These are phyloP conservation scores for Brachirus orientalis DNA, from an alignment of 2,113 vertebrate genomes.

Conservation along the genomic window DNA sequence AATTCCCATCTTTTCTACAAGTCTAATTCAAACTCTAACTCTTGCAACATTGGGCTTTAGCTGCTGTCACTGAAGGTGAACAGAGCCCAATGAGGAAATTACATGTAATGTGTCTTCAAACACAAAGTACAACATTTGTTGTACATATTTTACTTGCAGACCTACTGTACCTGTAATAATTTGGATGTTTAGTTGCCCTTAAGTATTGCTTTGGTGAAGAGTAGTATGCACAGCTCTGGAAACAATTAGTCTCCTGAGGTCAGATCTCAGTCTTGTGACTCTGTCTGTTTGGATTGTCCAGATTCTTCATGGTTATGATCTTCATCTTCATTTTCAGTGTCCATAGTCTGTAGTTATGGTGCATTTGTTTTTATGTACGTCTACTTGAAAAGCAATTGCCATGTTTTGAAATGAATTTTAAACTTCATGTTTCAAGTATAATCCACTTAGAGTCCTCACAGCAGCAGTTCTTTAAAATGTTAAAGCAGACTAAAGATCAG, in stretches of 20 bases:
- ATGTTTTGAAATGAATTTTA: too few species aligned
- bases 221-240: slow-evolving; percentile 30
- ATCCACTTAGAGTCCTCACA: neutral
- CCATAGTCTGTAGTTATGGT: slow-evolving; percentile 2
- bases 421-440: neutral
- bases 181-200: slow-evolving; percentile 37
- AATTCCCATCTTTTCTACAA: neutral
- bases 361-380: neutral
- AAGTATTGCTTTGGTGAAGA: slow-evolving; percentile 9
- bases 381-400: neutral
- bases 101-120: slow-evolving; percentile 34
- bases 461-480: neutral
- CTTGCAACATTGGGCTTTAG: neutral
- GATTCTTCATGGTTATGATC: neutral
- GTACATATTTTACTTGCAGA: neutral
- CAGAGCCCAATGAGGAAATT: slow-evolving; percentile 37
- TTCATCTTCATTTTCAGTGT: neutral
- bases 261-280: slow-evolving; percentile 20
- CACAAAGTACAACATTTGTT: slow-evolving; percentile 23
- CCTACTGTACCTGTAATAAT: slow-evolving; percentile 1
- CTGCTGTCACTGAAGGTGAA: slow-evolving; percentile 8
- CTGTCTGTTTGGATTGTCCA: slow-evolving; percentile 12
- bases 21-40: slow-evolving; percentile 9
- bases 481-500: neutral
- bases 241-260: slow-evolving; percentile 57